phyloP scores from a whole-genome alignment of 2,888 invertebrate genomes.

The Quadroppia sp. region DNA sequence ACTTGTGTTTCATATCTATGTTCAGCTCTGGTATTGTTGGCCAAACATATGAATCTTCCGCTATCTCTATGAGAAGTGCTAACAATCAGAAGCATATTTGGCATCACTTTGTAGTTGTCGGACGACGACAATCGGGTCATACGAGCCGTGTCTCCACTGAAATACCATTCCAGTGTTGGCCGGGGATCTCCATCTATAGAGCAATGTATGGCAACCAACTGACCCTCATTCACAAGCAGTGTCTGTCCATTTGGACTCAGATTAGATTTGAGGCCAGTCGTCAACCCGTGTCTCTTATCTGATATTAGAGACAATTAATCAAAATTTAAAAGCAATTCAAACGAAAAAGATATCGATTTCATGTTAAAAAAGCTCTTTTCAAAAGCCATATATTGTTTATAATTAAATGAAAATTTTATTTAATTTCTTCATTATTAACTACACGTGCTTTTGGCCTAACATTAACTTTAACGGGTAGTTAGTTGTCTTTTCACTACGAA shows the following conservation, averaged over 20 bases:
- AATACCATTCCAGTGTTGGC: conserved; percentile 30
- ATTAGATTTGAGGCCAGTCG: conserved; percentile 33
- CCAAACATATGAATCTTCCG: conserved; percentile 48
- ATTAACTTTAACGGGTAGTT: no score
- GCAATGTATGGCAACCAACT: conserved; percentile 37
- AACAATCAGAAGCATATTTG: conserved; percentile 35
- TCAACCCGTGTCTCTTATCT: background rate
- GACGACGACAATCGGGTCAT: conserved; percentile 5
- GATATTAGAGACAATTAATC: background rate
- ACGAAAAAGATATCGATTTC: background rate
- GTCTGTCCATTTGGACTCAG: conserved; percentile 8
- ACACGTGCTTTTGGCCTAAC: no score
- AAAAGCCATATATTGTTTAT: no score
- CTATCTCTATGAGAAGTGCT: conserved; percentile 43
- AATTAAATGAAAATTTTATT: no score
- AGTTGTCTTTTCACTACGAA: no score
- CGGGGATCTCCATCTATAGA: conserved; percentile 40
- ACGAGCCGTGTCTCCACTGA: background rate
- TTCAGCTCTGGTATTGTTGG: conserved; percentile 47
- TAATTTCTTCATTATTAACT: no score
- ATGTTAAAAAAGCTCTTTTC: no score
- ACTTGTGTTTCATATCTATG: conserved; percentile 46
- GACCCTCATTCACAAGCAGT: conserved; percentile 32
- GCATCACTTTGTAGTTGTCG: conserved; percentile 2
- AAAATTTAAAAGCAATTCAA: conserved; percentile 5